Conservation (phyloP, 2,888 invertebrate genomes). For the Drosophila recens region DNA sequence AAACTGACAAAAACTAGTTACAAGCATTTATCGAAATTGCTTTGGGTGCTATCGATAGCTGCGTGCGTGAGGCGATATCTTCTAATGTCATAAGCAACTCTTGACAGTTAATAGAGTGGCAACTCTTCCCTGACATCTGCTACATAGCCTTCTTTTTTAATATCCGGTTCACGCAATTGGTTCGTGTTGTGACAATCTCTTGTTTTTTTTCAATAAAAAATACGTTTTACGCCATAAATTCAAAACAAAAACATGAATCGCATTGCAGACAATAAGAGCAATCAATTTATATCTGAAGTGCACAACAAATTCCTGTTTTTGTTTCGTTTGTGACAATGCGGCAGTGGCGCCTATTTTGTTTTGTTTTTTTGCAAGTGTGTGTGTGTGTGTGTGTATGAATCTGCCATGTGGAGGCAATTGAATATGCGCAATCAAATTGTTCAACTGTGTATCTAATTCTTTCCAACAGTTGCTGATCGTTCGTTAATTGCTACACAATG, state of each 20-base stretch:
- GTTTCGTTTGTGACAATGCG: constrained; percentile 28
- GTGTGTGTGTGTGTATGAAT: constrained; percentile 26
- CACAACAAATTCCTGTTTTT: constrained; percentile 43
- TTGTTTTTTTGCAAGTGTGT: constrained; percentile 39
- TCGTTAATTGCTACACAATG: constrained; percentile 87
- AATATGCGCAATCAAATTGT: constrained; percentile 31
- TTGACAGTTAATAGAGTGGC: constrained; percentile 52
- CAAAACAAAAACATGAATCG: constrained; percentile 49
- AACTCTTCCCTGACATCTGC: constrained; percentile 55
- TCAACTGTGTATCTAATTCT: constrained; percentile 32
- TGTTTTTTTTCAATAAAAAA: constrained; percentile 48
- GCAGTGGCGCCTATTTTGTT: constrained; percentile 26
- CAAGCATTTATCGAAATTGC: not conserved
- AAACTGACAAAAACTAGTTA: not conserved
- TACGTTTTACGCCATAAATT: constrained; percentile 25
- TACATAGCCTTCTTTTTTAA: constrained; percentile 80
- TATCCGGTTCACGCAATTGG: constrained; percentile 84
- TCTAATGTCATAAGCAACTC: not conserved
- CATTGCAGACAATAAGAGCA: constrained; percentile 1
- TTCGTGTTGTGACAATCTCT: constrained; percentile 74
- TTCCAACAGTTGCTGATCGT: constrained; percentile 51
- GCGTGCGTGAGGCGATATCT: not conserved
- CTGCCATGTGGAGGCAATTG: constrained; percentile 50
- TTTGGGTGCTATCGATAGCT: not conserved
- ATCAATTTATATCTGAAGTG: constrained; percentile 9